Conservation (phyloP, 64 coral and sea anemone genomes). For the Montipora foliosa region DNA sequence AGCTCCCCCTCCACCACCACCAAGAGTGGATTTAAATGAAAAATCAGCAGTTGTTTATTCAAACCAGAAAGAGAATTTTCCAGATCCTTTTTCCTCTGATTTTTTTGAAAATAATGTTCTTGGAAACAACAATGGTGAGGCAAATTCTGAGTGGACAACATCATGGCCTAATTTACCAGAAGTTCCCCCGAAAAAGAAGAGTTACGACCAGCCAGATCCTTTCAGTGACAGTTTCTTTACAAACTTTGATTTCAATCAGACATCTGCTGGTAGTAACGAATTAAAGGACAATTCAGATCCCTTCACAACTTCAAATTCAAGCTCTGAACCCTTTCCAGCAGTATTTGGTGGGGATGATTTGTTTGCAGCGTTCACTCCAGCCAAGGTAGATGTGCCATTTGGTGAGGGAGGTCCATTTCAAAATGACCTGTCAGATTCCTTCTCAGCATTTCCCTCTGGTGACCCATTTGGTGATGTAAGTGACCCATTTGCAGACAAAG, state of each 20-base stretch:
- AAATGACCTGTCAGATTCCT: slow-evolving; percentile 48
- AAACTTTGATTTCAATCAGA: slow-evolving; percentile 70
- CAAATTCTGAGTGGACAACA: slow-evolving; percentile 8
- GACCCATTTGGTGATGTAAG: slow-evolving; percentile 85
- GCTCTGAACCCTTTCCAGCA: slow-evolving; percentile 40
- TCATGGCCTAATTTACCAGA: slow-evolving; percentile 8
- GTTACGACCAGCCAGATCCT: slow-evolving; percentile 13
- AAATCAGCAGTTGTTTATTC: background rate
- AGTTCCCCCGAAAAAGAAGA: background rate
- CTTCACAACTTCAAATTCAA: slow-evolving; percentile 44
- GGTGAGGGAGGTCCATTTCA: slow-evolving; percentile 20
- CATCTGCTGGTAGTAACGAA: background rate
- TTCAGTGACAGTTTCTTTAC: slow-evolving; percentile 85
- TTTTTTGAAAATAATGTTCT: slow-evolving; percentile 3
- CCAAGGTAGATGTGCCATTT: slow-evolving; percentile 30
- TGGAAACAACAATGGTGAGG: background rate
- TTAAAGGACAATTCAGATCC: slow-evolving; percentile 39
- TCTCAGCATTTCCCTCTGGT: slow-evolving; percentile 36
- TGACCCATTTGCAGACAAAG: slow-evolving; percentile 90
- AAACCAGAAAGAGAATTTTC: background rate
- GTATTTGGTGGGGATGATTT: slow-evolving; percentile 69
- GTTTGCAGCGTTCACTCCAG: slow-evolving; percentile 72
- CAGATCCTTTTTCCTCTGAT: slow-evolving; percentile 58
- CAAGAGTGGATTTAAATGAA: slow-evolving; percentile 76
- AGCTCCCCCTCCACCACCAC: slow-evolving; percentile 75